Evolutionary conservation across 2,888 invertebrate genomes (phyloP), one percentile per base, ranked within the genome.

Genomic region (Sphinx pinastri): DNA sequence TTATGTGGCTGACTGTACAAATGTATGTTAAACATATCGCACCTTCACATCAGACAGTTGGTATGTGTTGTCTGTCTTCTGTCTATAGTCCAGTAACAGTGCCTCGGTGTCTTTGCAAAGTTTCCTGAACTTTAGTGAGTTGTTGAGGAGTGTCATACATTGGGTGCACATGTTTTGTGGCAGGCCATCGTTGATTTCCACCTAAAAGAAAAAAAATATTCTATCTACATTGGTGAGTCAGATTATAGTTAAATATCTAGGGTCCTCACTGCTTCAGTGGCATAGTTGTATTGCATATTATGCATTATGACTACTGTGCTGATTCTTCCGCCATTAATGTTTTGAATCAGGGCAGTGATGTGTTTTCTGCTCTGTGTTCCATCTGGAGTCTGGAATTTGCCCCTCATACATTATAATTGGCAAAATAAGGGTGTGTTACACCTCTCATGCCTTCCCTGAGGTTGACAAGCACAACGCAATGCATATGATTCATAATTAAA

Each of bases 121-220:
- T 45, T 80, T 82, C 47, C 87, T 78, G 68, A 90, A 91, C 63
- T 81, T 79, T 0, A 88, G 13, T 0, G 73, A 71, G 2, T 77
- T 72, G 16, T 84, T 84, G 0, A 84, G 68, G 0, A 63, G 60
- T 6, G 45, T 72, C 0, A 82, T 51, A 54, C 89, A 89, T 0
- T 70, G 38, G 0, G 67, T 71, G 54, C 89, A 89, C 70, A 88
- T 84, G 4, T 83, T 81, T 73, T 88, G 88, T 0, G 89, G 87
- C 0, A 87, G 67, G 0, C 83, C 82, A 74, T 89, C 88, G 10
- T 84, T 75, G 0, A 72, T 19, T 47, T 74, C 45, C 0, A 88
- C 71, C 88, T 88, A 76, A 4, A 83, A 81, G 4, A 47, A 51
- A 13, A 13, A 13, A 5, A 12, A 51, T n/a, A n/a, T n/a, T 54